Conservation (phyloP, 2,888 invertebrate genomes). For the Stegophylla sp. region DNA sequence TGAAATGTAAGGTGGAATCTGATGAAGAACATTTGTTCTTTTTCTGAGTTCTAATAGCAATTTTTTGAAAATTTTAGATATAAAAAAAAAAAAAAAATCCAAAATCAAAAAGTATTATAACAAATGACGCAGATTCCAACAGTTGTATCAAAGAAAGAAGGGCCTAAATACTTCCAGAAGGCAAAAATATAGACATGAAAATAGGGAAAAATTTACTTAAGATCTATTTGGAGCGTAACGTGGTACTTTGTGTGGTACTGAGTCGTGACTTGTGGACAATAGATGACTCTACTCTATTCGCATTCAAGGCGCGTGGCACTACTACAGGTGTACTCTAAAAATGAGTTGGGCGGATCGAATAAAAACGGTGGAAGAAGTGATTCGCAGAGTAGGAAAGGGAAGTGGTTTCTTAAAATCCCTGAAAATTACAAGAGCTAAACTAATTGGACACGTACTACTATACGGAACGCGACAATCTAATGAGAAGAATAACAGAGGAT, state of each 20-base stretch:
- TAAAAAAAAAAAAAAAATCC: too few species aligned
- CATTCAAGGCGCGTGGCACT: not conserved
- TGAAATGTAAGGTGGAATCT: too few species aligned
- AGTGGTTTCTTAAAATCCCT: not conserved
- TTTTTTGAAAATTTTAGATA: too few species aligned
- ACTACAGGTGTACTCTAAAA: not conserved
- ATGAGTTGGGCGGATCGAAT: not conserved
- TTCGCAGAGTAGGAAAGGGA: not conserved
- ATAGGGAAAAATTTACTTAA: not conserved
- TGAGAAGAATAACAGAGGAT: not conserved
- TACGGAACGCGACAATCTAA: not conserved
- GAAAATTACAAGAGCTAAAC: not conserved
- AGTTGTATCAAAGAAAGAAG: constrained; percentile 2
- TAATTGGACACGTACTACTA: not conserved
- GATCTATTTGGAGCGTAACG: not conserved
- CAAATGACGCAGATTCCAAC: constrained; percentile 16
- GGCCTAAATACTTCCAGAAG: not conserved
- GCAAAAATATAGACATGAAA: not conserved
- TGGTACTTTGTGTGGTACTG: too few species aligned
- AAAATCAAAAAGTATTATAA: not conserved
- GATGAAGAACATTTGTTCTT: too few species aligned
- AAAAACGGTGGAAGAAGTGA: not conserved
- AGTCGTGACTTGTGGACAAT: not conserved
- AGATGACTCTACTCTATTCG: not conserved
- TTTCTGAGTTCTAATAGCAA: too few species aligned